Evolutionary conservation across 2,113 vertebrate genomes (phyloP), one percentile per base, ranked within the genome.

Genomic region (Saccopteryx bilineata): DNA sequence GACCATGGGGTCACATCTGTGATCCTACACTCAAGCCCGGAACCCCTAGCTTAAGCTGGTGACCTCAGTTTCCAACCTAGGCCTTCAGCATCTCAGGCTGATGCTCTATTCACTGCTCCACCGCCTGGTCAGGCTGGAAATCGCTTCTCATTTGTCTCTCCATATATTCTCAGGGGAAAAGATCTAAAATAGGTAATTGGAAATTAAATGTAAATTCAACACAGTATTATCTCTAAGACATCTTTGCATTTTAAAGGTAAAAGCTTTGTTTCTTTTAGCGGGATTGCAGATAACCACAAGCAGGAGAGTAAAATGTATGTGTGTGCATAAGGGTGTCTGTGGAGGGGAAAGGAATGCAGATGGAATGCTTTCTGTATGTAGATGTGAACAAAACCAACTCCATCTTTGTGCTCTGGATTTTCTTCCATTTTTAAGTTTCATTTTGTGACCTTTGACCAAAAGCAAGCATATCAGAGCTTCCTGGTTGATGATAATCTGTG

Each of bases 221-320:
- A 33, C 46, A 69, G 60, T 79, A 65, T 63, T 90, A 56, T n/a
- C 50, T 24, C 8, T 17, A 69, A 93, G 17, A 66, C 17, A n/a
- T 58, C 13, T 87, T 88, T 46, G 33, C 66, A 46, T 95, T 89
- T 93, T 95, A 75, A 88, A 93, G 72, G 48, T n/a, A 71, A 95
- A 89, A 74, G 52, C 5, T 69, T 88, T 65, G 17, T 87, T 88
- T 91, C 26, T 75, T 80, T 60, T 84, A 68, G 31, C 24, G 28
- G 66, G 46, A 8, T 65, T 88, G 33, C 63, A 14, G 63, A 26
- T 11, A 52, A 56, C 23, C 68, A 23, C 48, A 63, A 86, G 54
- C 48, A 65, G 21, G 26, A 58, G 23, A 84, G 24, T 28, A 23
- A 90, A 82, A 33, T 18, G 17, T 46, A 9, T 50, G 12, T 82